Base-by-base conservation (phyloP, 2,888 invertebrate genomes). In the Tenthredo notha region DNA sequence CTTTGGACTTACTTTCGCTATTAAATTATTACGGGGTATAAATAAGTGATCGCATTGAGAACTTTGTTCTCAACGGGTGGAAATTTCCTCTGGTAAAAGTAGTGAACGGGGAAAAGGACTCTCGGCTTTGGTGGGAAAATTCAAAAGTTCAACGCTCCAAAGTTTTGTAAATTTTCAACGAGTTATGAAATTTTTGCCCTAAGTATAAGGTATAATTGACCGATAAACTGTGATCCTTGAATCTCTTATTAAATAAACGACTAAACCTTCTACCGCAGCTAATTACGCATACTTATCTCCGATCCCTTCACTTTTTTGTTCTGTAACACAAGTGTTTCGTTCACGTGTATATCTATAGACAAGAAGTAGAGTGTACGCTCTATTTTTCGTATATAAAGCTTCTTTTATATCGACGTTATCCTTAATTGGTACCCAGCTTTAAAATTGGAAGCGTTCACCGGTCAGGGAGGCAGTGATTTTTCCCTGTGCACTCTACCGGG, bases 21-120 rank as follows among this genome's bases (percentile, higher is more conserved):
- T 86, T 85, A 85, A 87, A 87, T 87, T 85, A 87, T 88, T 86
- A 85, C 70, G 33, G 74, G 29, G 29, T 58, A 84, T 85, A 87
- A 86, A 86, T 85, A 87, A 86, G 85, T 80, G 85, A 87, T 85
- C 67, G 70, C 78, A 84, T 84, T 29, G 85, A 84, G 86, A 86
- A 86, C 85, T 86, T 86, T 78, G 84, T 82, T 84, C 65, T 58
- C 83, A 82, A 86, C 83, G 65, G 67, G 58, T 80, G 61, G 25
- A 80, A 80, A 80, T 58, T 21, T 61, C n/a, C 33, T 15, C 70
- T 21, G 47, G 33, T 33, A 50, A 50, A 50, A 77, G 77, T 21
- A 25, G 25, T 54, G 25, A 15, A 33, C 18, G 33, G 29, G 18
- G 29, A 33, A 18, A 47, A 33, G 54, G n/a, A 33, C 58, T 18